These are phyloP conservation scores for Glandiceps talaboti DNA, from an alignment of 53 echinoderm and acorn worm species.

Conservation along the genomic window DNA sequence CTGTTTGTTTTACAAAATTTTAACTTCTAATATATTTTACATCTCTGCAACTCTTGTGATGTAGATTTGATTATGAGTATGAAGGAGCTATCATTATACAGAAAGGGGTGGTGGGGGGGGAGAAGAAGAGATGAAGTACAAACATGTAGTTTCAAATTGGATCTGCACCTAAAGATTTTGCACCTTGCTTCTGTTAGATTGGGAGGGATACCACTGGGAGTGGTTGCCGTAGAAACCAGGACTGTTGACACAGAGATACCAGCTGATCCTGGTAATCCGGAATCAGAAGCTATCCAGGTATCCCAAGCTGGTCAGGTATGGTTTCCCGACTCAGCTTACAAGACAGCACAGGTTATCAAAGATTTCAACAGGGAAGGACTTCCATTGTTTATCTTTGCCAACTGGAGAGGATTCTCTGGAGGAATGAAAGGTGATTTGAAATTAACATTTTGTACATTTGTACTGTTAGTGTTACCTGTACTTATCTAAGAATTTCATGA, in stretches of 20 bases:
- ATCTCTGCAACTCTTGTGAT: no score
- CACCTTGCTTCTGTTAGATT: conserved; percentile 46
- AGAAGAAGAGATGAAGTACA: no score
- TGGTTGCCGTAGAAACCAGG: conserved; percentile 87
- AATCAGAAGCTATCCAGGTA: conserved; percentile 78
- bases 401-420: conserved; percentile 98
- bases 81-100: no score
- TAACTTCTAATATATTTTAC: no score
- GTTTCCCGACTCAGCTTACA: conserved; percentile 98
- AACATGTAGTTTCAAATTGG: no score
- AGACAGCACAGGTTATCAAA: conserved; percentile 89
- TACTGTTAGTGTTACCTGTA: no score
- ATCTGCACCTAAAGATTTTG: no score
- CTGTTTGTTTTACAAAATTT: no score
- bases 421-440: conserved; percentile 83
- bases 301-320: conserved; percentile 95
- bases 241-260: conserved; percentile 90
- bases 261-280: conserved; percentile 95
- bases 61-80: no score
- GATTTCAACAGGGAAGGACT: conserved; percentile 90
- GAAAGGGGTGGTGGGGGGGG: no score
- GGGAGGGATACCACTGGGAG: conserved; percentile 98
- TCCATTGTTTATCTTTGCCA: conserved; percentile 88
- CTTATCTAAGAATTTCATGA: no score
- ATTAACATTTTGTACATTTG: background rate